Evolutionary conservation across 2,113 vertebrate genomes (phyloP), one percentile per base, ranked within the genome.

Genomic region (Jaculus jaculus): DNA sequence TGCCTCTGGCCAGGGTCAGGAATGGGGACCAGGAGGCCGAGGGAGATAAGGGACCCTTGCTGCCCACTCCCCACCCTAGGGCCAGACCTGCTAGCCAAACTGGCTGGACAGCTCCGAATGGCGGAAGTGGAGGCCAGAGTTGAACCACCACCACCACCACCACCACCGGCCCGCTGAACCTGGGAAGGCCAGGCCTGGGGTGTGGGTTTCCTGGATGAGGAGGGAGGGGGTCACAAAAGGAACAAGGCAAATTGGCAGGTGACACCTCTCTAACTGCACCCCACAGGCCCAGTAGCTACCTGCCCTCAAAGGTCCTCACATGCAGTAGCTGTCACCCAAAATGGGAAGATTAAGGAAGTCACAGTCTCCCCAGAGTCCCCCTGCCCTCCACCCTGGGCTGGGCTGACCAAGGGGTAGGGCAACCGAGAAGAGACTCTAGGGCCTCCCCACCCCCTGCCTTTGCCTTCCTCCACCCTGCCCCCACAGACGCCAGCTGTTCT

Each of bases 41-140:
- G 97, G 81, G 61, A 93, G 80, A 83, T 85, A 90, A 91, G 93
- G 93, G 94, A 74, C 79, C 74, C 65, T 21, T 37, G 66, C 83
- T 88, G 94, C 89, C 95, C 94, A 95, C 96, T 93, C 96, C 96
- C 81, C 82, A 73, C 87, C 97, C 96, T 21, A 69, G 37, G 93
- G 95, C 87, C 87, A 91, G 83, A 68, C 26, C 83, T 94, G 74
- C 96, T 6, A 61, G 96, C 91, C 95, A 91, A 96, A 96, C 97
- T 90, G 95, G 96, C 95, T 85, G 80, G 95, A 90, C 93, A 85
- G 96, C 96, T 96, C 93, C 71, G 42, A 47, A 47, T 47, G 42
- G 42, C 5, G 42, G 42, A 37, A 23, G 47, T 10, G 34, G n/a
- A 79, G 69, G 94, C 88, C 86, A 39, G 84, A 47, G 18, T 28